These are phyloP conservation scores for Lathronympha strigana DNA, from an alignment of 2,888 invertebrate species.

Conservation along the genomic window DNA sequence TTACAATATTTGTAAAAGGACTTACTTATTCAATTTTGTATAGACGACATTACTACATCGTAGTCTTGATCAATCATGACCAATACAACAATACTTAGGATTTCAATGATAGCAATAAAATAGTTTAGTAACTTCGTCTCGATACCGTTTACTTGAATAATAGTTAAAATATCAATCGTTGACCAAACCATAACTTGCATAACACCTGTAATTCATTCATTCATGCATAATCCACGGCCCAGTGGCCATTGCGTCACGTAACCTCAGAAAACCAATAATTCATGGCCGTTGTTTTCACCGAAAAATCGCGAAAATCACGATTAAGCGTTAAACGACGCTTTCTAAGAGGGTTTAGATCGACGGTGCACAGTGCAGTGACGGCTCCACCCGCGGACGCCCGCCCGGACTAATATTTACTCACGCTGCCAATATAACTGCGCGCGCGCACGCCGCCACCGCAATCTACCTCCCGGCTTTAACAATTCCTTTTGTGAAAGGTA, in stretches of 20 bases:
- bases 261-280: slow-evolving; percentile 59
- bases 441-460: slow-evolving; percentile 34
- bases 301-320: slow-evolving; percentile 71
- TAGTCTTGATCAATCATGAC: background rate
- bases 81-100: background rate
- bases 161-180: background rate
- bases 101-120: background rate
- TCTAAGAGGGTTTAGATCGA: slow-evolving; percentile 56
- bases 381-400: slow-evolving; percentile 61
- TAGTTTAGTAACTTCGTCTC: background rate
- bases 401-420: slow-evolving; percentile 57
- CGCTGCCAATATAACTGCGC: slow-evolving; percentile 55
- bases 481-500: slow-evolving; percentile 76
- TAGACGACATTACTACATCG: background rate
- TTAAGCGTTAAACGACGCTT: slow-evolving; percentile 69
- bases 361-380: slow-evolving; percentile 61
- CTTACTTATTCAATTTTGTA: background rate
- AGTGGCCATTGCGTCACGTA: slow-evolving; percentile 60
- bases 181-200: slow-evolving; percentile 15
- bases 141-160: background rate
- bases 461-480: slow-evolving; percentile 56
- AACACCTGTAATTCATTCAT: slow-evolving; percentile 34
- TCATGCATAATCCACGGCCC: slow-evolving; percentile 39
- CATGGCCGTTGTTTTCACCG: slow-evolving; percentile 72
- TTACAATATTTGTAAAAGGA: background rate